Base-by-base conservation (phyloP, 2,113 vertebrate species). In the Prionailurus viverrinus region DNA sequence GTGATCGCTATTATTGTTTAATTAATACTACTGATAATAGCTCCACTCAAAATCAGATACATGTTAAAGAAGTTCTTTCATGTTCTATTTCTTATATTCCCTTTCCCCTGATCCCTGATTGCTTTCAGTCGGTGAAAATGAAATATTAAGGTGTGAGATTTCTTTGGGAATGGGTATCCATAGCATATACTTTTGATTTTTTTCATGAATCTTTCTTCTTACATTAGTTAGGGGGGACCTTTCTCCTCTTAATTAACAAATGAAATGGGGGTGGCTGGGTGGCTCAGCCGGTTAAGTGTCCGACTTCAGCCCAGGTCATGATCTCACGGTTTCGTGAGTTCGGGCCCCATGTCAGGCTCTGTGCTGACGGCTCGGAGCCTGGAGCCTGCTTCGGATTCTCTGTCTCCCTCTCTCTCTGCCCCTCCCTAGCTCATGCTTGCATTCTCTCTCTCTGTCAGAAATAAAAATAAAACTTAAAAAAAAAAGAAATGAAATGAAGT, bases 181-280 rank as follows among this genome's bases (percentile, higher is more conserved):
- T 5, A 78, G 53, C 19, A 80, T 19, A 55, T 74, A 81, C 45
- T 83, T 95, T 36, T 95, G 51, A 82, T 51, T 33, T 79, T 80
- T 94, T 84, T 95, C 39, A 83, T 65, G 66, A 78, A 80, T 82
- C 25, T 97, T 93, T 96, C 85, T 95, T 25, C 91, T 53, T 15
- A 51, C 29, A 33, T 81, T 92, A 21, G 12, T 87, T 79, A 45
- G 96, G 15, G 5, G 55, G 88, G 89, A 97, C 33, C 93, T 98
- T 87, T 97, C 8, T 79, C 79, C 45, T 98, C 85, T 83, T 88
- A 96, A 97, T 84, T 97, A 91, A 81, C 85, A 91, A 85, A 97
- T 98, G 65, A 97, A 97, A 97, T 94, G 29, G 45, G 41, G 41
- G 45, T 45, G 45, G 45, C 45, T 45, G 45, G 45, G 45, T 45